phyloP scores from a whole-genome alignment of 2,113 vertebrate genomes.

The Fulica atra region DNA sequence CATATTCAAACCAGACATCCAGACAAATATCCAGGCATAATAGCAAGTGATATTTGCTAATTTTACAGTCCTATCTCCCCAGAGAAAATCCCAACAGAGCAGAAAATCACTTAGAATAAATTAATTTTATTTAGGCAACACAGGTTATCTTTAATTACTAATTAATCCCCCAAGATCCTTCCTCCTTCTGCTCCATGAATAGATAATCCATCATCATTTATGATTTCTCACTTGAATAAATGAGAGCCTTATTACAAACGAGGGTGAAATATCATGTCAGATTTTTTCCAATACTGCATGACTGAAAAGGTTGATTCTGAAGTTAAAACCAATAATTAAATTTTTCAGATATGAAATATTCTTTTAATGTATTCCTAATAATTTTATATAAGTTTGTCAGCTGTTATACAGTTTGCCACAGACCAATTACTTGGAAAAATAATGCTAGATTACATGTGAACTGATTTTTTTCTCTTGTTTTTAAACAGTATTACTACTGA shows the following conservation, averaged over 20 bases:
- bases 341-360: not conserved
- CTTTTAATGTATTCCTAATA: not conserved
- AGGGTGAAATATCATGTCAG: not conserved
- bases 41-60: not conserved
- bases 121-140: not conserved
- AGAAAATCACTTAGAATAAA: constrained; percentile 5
- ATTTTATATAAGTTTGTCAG: not conserved
- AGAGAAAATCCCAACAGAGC: not conserved
- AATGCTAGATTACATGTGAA: not conserved
- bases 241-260: not conserved
- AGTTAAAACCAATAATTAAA: not conserved
- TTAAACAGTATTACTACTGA: not conserved
- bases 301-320: not conserved
- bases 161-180: constrained; percentile 3
- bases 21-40: not conserved
- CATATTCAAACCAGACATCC: not conserved
- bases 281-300: not conserved
- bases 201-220: not conserved
- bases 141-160: not conserved
- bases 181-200: not conserved
- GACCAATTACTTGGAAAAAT: not conserved
- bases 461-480: not conserved
- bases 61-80: not conserved
- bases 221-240: not conserved
- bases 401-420: not conserved